Percentiles rank a stretch among this genome's conserved stretches.
Conservation (phyloP, 2,797 vertebrate species). For the Crypturellus tataupa region DNA sequence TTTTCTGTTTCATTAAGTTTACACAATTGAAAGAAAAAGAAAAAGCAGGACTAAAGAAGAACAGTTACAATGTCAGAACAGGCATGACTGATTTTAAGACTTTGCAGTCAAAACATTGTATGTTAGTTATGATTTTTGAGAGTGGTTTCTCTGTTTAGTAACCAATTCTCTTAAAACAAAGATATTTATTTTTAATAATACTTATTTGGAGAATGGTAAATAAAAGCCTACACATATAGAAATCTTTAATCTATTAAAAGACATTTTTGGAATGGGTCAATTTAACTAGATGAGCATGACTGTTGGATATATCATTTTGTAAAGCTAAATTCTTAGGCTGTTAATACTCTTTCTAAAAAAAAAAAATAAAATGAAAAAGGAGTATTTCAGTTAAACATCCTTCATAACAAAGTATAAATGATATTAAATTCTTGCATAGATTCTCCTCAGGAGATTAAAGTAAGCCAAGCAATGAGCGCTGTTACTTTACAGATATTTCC, state of each 20-base stretch:
- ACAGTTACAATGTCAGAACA: slow-evolving; percentile 7
- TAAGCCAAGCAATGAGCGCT: background rate
- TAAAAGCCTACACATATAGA: background rate
- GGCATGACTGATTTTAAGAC: background rate
- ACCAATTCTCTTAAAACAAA: background rate
- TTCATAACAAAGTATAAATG: background rate
- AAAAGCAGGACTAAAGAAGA: background rate
- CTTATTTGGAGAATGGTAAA: background rate
- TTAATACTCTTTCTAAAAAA: background rate
- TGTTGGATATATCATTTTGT: background rate
- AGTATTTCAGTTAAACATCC: background rate
- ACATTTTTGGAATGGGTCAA: background rate
- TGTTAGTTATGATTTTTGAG: background rate
- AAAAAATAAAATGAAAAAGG: background rate
- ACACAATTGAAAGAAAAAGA: background rate
- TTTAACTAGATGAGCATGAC: background rate
- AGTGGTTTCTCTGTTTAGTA: background rate
- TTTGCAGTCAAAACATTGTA: background rate
- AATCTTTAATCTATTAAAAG: background rate
- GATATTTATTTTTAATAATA: background rate
- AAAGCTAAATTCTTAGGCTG: background rate
- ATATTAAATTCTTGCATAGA: background rate
- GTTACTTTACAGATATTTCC: background rate
- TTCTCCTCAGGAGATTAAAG: background rate
- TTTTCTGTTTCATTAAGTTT: background rate